These are phyloP conservation scores for Leucophenga varia DNA, from an alignment of 1,140 invertebrate species.

Conservation along the genomic window DNA sequence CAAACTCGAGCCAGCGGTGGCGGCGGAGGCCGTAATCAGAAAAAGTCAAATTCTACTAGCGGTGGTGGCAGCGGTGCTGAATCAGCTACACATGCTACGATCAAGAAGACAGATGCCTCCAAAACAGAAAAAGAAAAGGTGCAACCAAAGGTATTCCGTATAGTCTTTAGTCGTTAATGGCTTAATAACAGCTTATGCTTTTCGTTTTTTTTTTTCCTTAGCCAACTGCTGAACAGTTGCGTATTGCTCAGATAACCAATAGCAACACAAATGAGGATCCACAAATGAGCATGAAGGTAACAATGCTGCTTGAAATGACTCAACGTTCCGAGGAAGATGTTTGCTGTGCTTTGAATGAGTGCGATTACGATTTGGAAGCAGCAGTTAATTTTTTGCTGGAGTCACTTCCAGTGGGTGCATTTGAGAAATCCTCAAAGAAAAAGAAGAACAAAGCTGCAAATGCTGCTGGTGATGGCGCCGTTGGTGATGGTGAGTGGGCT, in stretches of 20 bases:
- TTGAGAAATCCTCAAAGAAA: conserved; percentile 82
- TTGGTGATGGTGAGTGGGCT: conserved; percentile 58
- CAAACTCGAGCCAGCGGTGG: conserved; percentile 54
- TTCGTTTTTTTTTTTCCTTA: conserved; percentile 1
- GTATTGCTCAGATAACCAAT: conserved; percentile 71
- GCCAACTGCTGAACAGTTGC: conserved; percentile 63
- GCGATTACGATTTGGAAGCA: conserved; percentile 73
- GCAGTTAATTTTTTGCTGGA: conserved; percentile 79
- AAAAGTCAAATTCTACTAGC: conserved; percentile 49
- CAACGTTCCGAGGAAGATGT: conserved; percentile 79
- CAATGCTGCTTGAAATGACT: conserved; percentile 78
- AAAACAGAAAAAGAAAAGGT: conserved; percentile 57
- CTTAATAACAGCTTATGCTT: no score
- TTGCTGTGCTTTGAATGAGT: conserved; percentile 78
- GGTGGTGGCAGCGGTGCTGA: conserved; percentile 31
- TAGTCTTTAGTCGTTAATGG: neutral
- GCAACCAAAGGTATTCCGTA: conserved; percentile 36
- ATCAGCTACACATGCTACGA: conserved; percentile 20
- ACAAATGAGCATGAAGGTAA: conserved; percentile 70
- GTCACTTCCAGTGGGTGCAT: conserved; percentile 66
- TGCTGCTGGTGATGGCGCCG: conserved; percentile 49
- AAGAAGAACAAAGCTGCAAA: conserved; percentile 74
- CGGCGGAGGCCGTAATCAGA: conserved; percentile 49
- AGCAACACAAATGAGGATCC: conserved; percentile 66
- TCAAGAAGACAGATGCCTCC: conserved; percentile 45